Conservation (phyloP, 2,888 invertebrate species). For the Aelia acuminata region DNA sequence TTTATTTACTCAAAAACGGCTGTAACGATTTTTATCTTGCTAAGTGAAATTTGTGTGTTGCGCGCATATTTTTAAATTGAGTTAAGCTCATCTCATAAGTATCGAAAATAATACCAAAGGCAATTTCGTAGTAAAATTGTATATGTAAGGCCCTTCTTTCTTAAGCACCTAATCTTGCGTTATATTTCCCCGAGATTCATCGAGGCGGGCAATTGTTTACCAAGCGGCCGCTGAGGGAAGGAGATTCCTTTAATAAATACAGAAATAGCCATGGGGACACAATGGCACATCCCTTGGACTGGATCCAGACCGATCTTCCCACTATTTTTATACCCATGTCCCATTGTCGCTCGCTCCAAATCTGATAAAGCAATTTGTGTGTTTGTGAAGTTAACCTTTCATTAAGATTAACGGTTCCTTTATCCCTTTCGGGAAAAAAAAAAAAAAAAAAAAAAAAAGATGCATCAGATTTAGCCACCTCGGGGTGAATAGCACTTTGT, state of each 20-base stretch:
- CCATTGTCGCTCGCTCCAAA: conserved; percentile 50
- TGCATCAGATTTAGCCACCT: conserved; percentile 52
- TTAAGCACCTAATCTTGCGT: neutral
- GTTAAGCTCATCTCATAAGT: no score
- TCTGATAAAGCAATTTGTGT: conserved; percentile 45
- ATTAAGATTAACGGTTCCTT: conserved; percentile 51
- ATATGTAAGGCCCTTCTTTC: no score
- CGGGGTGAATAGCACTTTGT: conserved; percentile 47
- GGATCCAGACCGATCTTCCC: neutral
- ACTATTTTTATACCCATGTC: conserved; percentile 43
- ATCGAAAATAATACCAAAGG: no score
- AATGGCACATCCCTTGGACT: conserved; percentile 35
- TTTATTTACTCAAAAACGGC: no score
- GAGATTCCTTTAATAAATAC: conserved; percentile 34
- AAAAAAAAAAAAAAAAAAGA: no score
- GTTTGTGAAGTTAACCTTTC: conserved; percentile 45
- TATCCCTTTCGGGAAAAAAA: neutral
- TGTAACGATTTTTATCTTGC: no score
- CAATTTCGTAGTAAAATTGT: no score
- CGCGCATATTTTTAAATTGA: no score
- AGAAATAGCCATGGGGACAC: neutral
- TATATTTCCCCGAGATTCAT: neutral
- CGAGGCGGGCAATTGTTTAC: neutral
- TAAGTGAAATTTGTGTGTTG: no score
- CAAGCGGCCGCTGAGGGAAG: neutral